phyloP scores from a whole-genome alignment of 2,888 invertebrate genomes.

The Agrochola litura region DNA sequence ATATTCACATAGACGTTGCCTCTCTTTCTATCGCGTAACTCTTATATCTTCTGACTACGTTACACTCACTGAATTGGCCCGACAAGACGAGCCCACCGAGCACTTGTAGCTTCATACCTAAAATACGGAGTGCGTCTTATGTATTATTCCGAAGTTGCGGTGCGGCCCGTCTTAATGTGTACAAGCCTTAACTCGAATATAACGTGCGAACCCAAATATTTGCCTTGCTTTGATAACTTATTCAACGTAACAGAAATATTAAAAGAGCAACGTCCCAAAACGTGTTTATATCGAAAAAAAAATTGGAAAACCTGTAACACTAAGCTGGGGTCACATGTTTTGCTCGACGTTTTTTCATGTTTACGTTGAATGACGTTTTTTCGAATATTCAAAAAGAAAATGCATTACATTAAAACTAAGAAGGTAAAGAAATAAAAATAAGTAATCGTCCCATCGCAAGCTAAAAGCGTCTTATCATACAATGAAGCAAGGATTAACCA shows the following conservation, averaged over 20 bases:
- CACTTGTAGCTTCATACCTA: too few species aligned
- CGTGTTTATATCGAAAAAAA: neutral
- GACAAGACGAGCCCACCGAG: too few species aligned
- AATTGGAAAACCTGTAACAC: neutral
- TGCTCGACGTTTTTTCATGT: neutral
- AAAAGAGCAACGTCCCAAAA: conserved; percentile 7
- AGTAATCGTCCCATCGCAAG: too few species aligned
- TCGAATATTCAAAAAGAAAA: neutral
- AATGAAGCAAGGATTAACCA: neutral
- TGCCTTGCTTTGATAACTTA: conserved; percentile 35
- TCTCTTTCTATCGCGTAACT: too few species aligned
- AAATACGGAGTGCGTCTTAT: too few species aligned
- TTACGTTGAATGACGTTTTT: neutral
- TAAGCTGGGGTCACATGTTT: neutral
- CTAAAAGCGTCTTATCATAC: too few species aligned
- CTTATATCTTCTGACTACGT: too few species aligned
- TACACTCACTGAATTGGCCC: too few species aligned
- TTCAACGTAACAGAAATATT: conserved; percentile 15
- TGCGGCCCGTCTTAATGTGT: neutral
- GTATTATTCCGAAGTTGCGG: too few species aligned
- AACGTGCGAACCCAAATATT: conserved; percentile 15
- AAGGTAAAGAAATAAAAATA: neutral
- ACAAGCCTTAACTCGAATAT: conserved; percentile 1
- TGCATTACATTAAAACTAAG: neutral
- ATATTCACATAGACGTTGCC: too few species aligned